Percentiles rank a stretch among this genome's conserved stretches.
Evolutionary conservation across 1,140 invertebrate genomes (phyloP).

Genomic region (Helicorthomorpha holstii): DNA sequence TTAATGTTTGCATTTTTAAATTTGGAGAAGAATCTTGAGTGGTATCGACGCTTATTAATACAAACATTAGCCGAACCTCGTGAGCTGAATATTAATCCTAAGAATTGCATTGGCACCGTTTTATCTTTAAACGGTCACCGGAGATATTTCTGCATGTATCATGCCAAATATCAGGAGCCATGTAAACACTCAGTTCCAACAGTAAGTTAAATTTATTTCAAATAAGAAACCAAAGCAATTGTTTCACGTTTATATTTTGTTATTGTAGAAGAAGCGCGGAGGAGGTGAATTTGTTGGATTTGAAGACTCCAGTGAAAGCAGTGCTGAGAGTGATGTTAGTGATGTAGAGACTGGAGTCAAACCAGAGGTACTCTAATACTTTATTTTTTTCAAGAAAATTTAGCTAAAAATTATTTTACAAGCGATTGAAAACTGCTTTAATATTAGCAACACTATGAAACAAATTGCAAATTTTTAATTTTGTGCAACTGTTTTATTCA

Average conservation of each 20-base stretch:
- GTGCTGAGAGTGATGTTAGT: background rate
- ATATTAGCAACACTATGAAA: too few species aligned
- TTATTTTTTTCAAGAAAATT: too few species aligned
- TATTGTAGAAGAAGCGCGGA: background rate
- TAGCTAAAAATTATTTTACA: too few species aligned
- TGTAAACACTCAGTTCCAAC: background rate
- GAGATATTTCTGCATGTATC: conserved; percentile 97
- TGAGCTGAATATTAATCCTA: conserved; percentile 79
- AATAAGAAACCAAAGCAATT: too few species aligned
- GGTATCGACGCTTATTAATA: conserved; percentile 79
- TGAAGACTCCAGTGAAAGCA: conserved; percentile 12
- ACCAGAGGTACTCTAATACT: too few species aligned
- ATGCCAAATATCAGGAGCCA: conserved; percentile 67
- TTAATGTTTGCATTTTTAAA: conserved; percentile 84
- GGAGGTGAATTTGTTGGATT: conserved; percentile 19
- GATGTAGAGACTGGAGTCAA: background rate
- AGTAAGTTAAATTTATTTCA: background rate
- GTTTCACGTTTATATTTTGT: background rate
- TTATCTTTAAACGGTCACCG: conserved; percentile 85
- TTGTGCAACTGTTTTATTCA: too few species aligned
- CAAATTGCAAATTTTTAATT: too few species aligned
- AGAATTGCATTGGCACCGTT: conserved; percentile 94
- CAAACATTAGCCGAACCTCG: conserved; percentile 61
- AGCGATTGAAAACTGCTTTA: too few species aligned
- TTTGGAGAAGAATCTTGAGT: conserved; percentile 71